Conservation (phyloP, 2,797 vertebrate genomes). For the Alauda arvensis region DNA sequence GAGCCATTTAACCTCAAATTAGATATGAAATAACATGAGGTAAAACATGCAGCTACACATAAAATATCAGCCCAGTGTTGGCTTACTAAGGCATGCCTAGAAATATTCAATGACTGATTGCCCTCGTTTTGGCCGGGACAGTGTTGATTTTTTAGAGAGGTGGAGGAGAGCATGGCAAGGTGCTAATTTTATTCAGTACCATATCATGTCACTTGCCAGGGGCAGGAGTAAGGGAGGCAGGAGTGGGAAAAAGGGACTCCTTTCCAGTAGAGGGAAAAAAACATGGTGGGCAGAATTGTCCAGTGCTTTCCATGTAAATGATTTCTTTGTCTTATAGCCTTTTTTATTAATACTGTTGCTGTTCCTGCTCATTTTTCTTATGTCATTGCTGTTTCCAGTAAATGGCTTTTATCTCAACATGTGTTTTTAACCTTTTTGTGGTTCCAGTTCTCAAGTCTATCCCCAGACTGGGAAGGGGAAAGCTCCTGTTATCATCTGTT, state of each 20-base stretch:
- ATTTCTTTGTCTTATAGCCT: background rate
- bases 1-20: background rate
- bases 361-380: background rate
- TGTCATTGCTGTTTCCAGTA: background rate
- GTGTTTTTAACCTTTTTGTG: background rate
- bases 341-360: background rate
- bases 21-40: background rate
- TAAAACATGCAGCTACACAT: background rate
- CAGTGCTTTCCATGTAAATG: background rate
- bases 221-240: background rate
- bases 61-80: background rate
- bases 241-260: background rate
- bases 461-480: background rate
- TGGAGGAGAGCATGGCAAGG: background rate
- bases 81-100: background rate
- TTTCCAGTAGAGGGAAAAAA: background rate
- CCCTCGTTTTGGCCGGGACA: background rate
- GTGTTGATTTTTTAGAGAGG: background rate
- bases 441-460: background rate
- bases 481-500: background rate
- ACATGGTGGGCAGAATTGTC: fast-evolving
- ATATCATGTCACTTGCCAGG: background rate
- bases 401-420: background rate
- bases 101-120: background rate
- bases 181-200: background rate